phyloP scores from a whole-genome alignment of 2,888 invertebrate genomes.

The Apotomis turbidana region DNA sequence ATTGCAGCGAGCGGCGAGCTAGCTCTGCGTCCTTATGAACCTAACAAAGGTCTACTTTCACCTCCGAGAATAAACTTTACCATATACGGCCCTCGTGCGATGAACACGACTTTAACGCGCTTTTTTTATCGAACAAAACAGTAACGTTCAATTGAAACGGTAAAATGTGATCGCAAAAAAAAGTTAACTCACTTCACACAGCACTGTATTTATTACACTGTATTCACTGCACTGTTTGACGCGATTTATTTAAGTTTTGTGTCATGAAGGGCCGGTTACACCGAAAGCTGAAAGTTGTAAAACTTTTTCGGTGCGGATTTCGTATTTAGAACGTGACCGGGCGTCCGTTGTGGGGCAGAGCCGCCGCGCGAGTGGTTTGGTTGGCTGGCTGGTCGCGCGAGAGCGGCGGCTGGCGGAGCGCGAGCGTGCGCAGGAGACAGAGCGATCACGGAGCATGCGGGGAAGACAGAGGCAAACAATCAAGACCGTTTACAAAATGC shows the following conservation, averaged over 20 bases:
- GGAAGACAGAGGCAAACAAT: constrained; percentile 53
- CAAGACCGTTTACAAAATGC: constrained; percentile 62
- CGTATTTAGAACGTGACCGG: constrained; percentile 53
- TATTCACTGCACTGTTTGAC: constrained; percentile 67
- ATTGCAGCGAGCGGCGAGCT: constrained; percentile 72
- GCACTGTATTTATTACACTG: constrained; percentile 59
- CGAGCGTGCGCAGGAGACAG: constrained; percentile 63
- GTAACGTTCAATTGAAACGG: constrained; percentile 80
- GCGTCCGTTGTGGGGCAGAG: constrained; percentile 64
- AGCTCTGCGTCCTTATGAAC: constrained; percentile 80
- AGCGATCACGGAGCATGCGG: constrained; percentile 46
- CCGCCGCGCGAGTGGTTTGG: constrained; percentile 69
- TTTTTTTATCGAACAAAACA: constrained; percentile 76
- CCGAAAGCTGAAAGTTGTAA: constrained; percentile 67
- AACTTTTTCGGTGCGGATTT: constrained; percentile 73
- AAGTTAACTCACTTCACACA: constrained; percentile 68
- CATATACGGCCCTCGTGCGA: constrained; percentile 76
- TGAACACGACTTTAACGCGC: constrained; percentile 71
- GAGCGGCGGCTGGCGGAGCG: constrained; percentile 60
- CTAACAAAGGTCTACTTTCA: constrained; percentile 83
- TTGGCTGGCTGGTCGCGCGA: constrained; percentile 50
- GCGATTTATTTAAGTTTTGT: constrained; percentile 57
- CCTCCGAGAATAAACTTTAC: constrained; percentile 74
- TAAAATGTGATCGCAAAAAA: constrained; percentile 73
- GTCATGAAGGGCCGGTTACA: constrained; percentile 55